A percentile compares a stretch with the other conserved stretches of the same genome.
Evolutionary conservation across 2,888 invertebrate genomes (phyloP).

Genomic region (Chaetogeoica ovagalla): DNA sequence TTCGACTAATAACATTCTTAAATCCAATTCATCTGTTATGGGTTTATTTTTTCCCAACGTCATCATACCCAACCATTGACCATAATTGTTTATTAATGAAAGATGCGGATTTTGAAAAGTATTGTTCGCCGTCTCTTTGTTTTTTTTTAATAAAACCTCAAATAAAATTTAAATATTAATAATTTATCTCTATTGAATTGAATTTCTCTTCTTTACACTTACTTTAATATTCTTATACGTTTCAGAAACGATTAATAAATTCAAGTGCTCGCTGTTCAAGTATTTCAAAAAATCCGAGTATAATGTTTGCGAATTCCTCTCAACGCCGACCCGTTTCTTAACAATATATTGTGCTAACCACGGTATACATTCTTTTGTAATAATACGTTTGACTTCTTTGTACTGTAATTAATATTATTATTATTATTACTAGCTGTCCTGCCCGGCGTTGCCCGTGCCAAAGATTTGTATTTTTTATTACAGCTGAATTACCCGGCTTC

Average conservation of each 20-base stretch:
- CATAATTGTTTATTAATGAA: constrained; percentile 94
- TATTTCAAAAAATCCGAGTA: constrained; percentile 96
- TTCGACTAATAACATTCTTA: constrained; percentile 92
- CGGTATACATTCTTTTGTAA: constrained; percentile 89
- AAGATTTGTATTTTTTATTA: too few relatives aligned
- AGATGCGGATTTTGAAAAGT: constrained; percentile 72
- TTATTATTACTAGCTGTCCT: too few relatives aligned
- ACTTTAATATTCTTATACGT: constrained; percentile 95
- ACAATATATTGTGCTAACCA: constrained; percentile 98
- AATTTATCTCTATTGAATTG: not conserved
- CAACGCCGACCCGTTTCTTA: constrained; percentile 97
- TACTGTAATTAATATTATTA: constrained; percentile 63
- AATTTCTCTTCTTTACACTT: constrained; percentile 47
- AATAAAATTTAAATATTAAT: constrained; percentile 52
- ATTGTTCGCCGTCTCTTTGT: constrained; percentile 98
- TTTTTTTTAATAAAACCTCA: constrained; percentile 81
- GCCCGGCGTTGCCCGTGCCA: too few relatives aligned
- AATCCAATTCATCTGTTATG: constrained; percentile 84
- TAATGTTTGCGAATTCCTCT: constrained; percentile 93
- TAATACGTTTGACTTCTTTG: constrained; percentile 88
- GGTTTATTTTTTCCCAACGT: constrained; percentile 92
- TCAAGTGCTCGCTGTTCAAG: constrained; percentile 80
- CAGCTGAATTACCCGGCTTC: too few relatives aligned
- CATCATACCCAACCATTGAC: constrained; percentile 98
- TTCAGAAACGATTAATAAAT: constrained; percentile 87